A percentile compares a stretch with the other conserved stretches of the same genome.
These are phyloP conservation scores for Isoperla grammatica DNA, from an alignment of 2,888 invertebrate species.

Conservation along the genomic window DNA sequence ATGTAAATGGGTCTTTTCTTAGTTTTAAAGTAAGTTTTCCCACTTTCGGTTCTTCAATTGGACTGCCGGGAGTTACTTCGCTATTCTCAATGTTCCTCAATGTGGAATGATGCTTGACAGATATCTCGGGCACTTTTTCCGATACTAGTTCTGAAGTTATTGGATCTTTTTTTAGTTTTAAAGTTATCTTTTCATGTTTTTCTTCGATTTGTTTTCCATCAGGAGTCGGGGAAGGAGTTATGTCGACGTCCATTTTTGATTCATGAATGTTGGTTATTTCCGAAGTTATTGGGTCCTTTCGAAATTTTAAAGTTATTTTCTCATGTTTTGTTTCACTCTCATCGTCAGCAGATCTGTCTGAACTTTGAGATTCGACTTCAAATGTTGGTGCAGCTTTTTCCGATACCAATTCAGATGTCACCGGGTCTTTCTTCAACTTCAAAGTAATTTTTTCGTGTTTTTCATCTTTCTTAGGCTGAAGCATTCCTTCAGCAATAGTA, in stretches of 20 bases:
- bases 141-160: conserved; percentile 14
- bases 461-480: conserved; percentile 13
- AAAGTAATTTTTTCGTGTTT: conserved; percentile 18
- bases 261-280: conserved; percentile 16
- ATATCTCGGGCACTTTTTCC: neutral
- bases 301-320: conserved; percentile 2
- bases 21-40: conserved; percentile 26
- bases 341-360: conserved; percentile 18
- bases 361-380: neutral
- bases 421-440: conserved; percentile 18
- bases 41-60: conserved; percentile 3
- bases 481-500: conserved; percentile 34
- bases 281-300: conserved; percentile 7
- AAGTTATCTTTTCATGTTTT: conserved; percentile 30
- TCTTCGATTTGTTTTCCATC: conserved; percentile 32
- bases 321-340: conserved; percentile 19
- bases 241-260: neutral
- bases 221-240: too few species aligned
- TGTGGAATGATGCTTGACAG: neutral
- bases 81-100: neutral
- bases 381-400: too few species aligned
- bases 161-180: conserved; percentile 24
- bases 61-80: neutral
- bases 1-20: conserved; percentile 23
- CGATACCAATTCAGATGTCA: conserved; percentile 28